These are phyloP conservation scores for Drosophila ohnishii DNA, from an alignment of 1,140 invertebrate species.

Conservation along the genomic window DNA sequence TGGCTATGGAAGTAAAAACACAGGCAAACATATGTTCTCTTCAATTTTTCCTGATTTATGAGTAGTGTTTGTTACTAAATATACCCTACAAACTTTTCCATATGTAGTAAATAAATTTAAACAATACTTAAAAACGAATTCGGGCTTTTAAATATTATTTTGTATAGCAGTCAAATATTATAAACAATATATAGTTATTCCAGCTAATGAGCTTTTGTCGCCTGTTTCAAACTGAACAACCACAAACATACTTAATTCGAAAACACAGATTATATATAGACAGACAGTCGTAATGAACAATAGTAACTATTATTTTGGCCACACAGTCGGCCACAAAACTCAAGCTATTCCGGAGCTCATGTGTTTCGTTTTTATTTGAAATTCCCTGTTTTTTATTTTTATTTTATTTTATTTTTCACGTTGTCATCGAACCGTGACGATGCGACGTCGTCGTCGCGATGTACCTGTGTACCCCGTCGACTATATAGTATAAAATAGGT, in stretches of 20 bases:
- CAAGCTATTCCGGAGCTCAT: conserved; percentile 42
- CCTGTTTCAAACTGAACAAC: background rate
- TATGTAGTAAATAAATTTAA: background rate
- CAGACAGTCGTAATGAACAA: conserved; percentile 22
- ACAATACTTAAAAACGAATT: background rate
- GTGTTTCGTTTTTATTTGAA: conserved; percentile 53
- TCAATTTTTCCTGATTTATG: background rate
- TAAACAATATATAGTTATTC: background rate
- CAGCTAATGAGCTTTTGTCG: background rate
- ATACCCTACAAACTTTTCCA: background rate
- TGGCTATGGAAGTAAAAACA: background rate
- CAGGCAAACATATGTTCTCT: background rate
- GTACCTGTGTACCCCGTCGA: conserved; percentile 57
- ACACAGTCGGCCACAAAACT: conserved; percentile 44
- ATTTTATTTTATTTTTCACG: conserved; percentile 55
- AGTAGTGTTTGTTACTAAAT: background rate
- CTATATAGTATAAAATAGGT: conserved; percentile 22
- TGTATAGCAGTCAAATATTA: background rate
- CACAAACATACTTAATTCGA: conserved; percentile 6
- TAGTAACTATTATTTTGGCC: conserved; percentile 44
- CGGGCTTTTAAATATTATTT: background rate
- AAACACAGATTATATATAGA: conserved; percentile 16
- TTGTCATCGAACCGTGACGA: conserved; percentile 77
- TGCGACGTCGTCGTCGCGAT: conserved; percentile 50
- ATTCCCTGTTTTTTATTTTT: conserved; percentile 42